Evolutionary conservation across 2,888 invertebrate genomes (phyloP).

Genomic region (Mimachlamys varia): DNA sequence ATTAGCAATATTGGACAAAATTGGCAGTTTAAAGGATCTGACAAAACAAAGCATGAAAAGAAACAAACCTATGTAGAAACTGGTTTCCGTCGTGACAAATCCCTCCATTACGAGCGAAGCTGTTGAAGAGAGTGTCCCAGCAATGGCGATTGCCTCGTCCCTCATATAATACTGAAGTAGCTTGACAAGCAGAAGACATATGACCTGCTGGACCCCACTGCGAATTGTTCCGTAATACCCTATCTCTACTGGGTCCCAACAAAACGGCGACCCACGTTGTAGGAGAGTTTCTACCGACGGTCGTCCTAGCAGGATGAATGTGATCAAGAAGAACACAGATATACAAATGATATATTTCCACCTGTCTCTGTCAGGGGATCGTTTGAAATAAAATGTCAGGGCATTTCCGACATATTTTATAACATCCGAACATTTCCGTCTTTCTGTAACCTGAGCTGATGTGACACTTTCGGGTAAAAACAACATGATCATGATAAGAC

Average conservation of each 20-base stretch:
- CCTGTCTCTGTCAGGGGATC: slow-evolving; percentile 39
- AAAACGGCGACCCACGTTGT: slow-evolving; percentile 61
- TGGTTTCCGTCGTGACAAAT: slow-evolving; percentile 44
- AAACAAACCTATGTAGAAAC: slow-evolving; percentile 45
- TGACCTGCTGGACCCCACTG: slow-evolving; percentile 45
- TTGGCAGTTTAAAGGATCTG: too few species aligned
- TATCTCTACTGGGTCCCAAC: slow-evolving; percentile 59
- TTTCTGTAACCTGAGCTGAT: neutral
- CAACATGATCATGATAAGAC: slow-evolving; percentile 36
- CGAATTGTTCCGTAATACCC: slow-evolving; percentile 55
- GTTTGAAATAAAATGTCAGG: slow-evolving; percentile 37
- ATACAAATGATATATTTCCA: slow-evolving; percentile 59
- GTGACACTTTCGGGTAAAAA: slow-evolving; percentile 38
- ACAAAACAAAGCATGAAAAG: neutral
- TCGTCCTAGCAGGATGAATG: slow-evolving; percentile 54
- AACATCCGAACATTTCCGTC: slow-evolving; percentile 28
- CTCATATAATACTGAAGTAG: slow-evolving; percentile 55
- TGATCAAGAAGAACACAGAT: slow-evolving; percentile 48
- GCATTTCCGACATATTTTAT: slow-evolving; percentile 38
- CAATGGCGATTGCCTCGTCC: slow-evolving; percentile 58
- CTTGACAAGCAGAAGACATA: slow-evolving; percentile 56
- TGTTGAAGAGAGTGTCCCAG: slow-evolving; percentile 54
- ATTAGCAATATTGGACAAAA: too few species aligned
- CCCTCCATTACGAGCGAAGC: slow-evolving; percentile 54
- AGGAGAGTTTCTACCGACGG: slow-evolving; percentile 57